Evolutionary conservation across 2,113 vertebrate genomes (phyloP).

Genomic region (Paramormyrops kingsleyae): DNA sequence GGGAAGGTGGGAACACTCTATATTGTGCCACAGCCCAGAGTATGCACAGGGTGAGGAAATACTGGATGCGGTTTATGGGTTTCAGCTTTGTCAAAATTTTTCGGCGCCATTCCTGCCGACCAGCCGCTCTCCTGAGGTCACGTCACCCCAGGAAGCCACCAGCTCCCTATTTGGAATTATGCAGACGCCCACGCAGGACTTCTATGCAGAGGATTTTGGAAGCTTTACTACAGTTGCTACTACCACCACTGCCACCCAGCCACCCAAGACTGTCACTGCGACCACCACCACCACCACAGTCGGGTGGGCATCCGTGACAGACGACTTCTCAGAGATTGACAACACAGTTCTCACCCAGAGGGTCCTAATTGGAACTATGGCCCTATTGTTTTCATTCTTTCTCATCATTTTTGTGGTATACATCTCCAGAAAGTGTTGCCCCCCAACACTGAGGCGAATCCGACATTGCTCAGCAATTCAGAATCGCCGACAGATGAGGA

Average conservation of each 20-base stretch:
- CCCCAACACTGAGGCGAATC: constrained; percentile 90
- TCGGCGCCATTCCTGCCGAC: constrained; percentile 76
- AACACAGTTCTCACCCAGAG: constrained; percentile 92
- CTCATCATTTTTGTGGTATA: constrained; percentile 99
- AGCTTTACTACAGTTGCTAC: constrained; percentile 77
- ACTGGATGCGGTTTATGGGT: constrained; percentile 92
- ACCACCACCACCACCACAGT: constrained; percentile 50
- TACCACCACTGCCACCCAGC: constrained; percentile 51
- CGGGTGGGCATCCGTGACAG: constrained; percentile 76
- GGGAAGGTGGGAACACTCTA: constrained; percentile 96
- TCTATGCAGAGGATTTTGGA: constrained; percentile 88
- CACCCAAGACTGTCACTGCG: constrained; percentile 51
- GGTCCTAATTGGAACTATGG: constrained; percentile 98
- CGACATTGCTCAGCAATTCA: constrained; percentile 96
- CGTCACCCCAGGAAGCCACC: constrained; percentile 62
- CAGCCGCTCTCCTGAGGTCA: constrained; percentile 62
- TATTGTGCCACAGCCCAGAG: constrained; percentile 90
- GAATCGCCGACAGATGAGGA: constrained; percentile 95
- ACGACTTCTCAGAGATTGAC: constrained; percentile 79
- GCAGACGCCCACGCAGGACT: constrained; percentile 84
- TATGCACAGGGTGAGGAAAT: constrained; percentile 98
- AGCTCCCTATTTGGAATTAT: constrained; percentile 83
- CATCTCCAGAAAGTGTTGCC: constrained; percentile 97
- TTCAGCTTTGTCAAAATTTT: constrained; percentile 97
- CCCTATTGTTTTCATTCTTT: constrained; percentile 98